These are phyloP conservation scores for Phoxinus dragarum DNA, from an alignment of 2,797 vertebrate genomes.

Conservation along the genomic window DNA sequence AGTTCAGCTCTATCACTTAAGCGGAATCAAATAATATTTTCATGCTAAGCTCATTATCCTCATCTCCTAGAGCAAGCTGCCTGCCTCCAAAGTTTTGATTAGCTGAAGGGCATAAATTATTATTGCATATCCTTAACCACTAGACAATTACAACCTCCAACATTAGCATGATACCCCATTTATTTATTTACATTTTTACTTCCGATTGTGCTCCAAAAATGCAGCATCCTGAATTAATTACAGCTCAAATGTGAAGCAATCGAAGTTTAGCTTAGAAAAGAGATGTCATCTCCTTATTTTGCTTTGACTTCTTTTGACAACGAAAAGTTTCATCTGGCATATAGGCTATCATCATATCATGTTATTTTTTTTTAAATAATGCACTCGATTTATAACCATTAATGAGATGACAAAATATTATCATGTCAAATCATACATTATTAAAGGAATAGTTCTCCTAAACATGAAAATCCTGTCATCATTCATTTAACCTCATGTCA, in stretches of 20 bases:
- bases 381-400: neutral
- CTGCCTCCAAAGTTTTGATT: constrained; percentile 30
- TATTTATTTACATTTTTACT: neutral
- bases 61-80: constrained; percentile 14
- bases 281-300: neutral
- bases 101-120: constrained; percentile 34
- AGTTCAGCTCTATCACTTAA: constrained; percentile 15
- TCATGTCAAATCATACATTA: neutral
- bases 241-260: neutral
- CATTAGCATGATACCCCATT: neutral
- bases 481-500: neutral
- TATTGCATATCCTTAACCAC: constrained; percentile 12
- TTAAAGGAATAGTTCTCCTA: neutral
- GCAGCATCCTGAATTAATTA: constrained; percentile 9
- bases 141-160: constrained; percentile 1
- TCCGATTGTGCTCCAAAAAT: neutral
- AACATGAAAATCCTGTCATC: neutral
- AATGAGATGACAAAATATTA: neutral
- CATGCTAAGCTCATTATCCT: constrained; percentile 26
- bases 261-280: neutral
- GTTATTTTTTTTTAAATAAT: neutral
- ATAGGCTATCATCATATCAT: neutral
- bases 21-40: constrained; percentile 20
- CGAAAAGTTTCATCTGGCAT: neutral
- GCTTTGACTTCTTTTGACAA: neutral